Evolutionary conservation across 2,888 invertebrate genomes (phyloP), one percentile per base, ranked within the genome.

Genomic region (Epinotia bilunana): DNA sequence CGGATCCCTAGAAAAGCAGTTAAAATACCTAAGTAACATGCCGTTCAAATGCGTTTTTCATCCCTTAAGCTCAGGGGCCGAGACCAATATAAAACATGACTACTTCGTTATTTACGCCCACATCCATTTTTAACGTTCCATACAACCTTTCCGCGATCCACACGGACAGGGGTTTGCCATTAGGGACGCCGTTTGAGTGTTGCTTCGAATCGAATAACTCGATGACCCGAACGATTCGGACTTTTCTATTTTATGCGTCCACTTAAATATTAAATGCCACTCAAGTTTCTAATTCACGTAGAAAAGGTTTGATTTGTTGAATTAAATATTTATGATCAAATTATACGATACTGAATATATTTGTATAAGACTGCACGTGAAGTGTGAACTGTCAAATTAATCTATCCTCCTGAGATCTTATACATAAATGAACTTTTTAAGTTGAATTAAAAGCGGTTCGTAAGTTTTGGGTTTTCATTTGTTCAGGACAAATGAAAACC

Each of bases 121-220:
- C 64, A 64, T 72, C 33, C 20, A 64, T 70, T 74, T 60, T 74
- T 74, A 74, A 74, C 74, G 69, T 58, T 39, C 68, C 49, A 33
- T 61, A 62, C 60, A 61, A 43, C 43, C 39, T 57, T 57, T 53
- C 18, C 20, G 5, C n/a, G 28, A 12, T 16, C 57, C 46, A 28
- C 1, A n/a, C 70, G 46, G 74, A 74, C 74, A 63, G 58, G 69
- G 74, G 69, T 74, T 12, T 0, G 28, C 57, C 73, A 61, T 67
- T 73, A 61, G 62, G 68, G 57, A 46, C 13, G 18, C 46, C 7
- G 39, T 63, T 49, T 63, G 68, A 68, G 57, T 57, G 73, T 68
- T 73, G 68, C 55, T n/a, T 18, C 28, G 68, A 39, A 72, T 72
- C 72, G 64, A 72, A 64, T 53, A 49, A 39, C 39, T 39, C 53